Evolutionary conservation across 2,888 invertebrate species (phyloP).

Genomic region (Ochropacha duplaris): DNA sequence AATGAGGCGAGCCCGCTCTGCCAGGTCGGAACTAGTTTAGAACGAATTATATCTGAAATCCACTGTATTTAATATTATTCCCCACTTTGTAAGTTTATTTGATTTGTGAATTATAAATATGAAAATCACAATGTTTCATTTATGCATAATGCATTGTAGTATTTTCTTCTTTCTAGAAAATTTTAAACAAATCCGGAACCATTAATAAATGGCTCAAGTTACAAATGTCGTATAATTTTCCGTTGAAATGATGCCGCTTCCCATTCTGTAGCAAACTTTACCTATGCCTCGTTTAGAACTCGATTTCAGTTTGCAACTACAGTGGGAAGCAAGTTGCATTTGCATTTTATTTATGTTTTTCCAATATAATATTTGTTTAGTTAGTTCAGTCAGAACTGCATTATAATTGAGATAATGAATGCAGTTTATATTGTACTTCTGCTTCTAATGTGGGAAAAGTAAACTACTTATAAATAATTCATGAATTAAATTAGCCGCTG

Average conservation of each 20-base stretch:
- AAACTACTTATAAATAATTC: neutral
- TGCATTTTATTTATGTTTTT: neutral
- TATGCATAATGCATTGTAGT: neutral
- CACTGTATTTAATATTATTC: too few relatives aligned
- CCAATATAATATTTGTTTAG: too few relatives aligned
- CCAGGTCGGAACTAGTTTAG: too few relatives aligned
- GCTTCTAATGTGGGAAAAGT: neutral
- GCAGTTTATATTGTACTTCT: too few relatives aligned
- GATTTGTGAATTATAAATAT: neutral
- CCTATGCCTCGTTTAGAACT: neutral
- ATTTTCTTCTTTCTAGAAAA: neutral
- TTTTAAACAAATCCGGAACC: constrained; percentile 9
- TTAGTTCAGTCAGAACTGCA: too few relatives aligned
- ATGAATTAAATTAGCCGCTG: too few relatives aligned
- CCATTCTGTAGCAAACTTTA: constrained; percentile 5
- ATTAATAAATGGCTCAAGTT: constrained; percentile 12
- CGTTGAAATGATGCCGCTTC: constrained; percentile 13
- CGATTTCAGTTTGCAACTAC: constrained; percentile 13
- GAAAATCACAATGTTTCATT: neutral
- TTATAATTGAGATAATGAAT: too few relatives aligned
- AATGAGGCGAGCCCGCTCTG: too few relatives aligned
- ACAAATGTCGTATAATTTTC: constrained; percentile 20
- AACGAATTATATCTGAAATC: too few relatives aligned
- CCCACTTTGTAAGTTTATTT: too few relatives aligned
- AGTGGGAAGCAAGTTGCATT: neutral